Conservation (phyloP, 2,113 vertebrate genomes). For the Dipodomys stephensi region DNA sequence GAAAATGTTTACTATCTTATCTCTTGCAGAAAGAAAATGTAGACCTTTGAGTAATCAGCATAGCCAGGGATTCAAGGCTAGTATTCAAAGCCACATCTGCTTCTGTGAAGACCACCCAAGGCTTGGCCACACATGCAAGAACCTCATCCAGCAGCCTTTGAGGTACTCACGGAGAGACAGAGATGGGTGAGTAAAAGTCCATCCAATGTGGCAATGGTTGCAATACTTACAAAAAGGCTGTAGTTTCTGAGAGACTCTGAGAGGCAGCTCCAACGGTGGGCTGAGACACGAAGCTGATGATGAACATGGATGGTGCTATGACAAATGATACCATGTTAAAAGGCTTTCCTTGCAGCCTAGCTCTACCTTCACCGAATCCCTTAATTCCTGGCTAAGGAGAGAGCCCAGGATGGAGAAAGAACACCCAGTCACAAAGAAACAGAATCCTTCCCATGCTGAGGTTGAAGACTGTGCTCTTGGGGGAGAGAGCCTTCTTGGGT, state of each 20-base stretch:
- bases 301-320: neutral
- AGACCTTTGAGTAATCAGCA: neutral
- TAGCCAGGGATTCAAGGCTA: neutral
- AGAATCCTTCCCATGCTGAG: neutral
- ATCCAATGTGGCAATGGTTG: neutral
- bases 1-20: neutral
- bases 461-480: neutral
- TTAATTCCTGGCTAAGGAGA: neutral
- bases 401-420: neutral
- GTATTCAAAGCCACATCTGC: neutral
- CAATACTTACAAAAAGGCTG: neutral
- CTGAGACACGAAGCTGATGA: neutral
- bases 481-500: neutral
- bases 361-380: neutral
- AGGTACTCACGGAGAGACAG: neutral
- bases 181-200: neutral
- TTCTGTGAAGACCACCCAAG: neutral
- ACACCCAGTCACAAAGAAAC: neutral
- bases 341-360: neutral
- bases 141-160: neutral
- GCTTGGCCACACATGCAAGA: neutral
- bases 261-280: neutral
- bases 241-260: neutral
- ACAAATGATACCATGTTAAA: neutral
- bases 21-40: neutral